A percentile compares a stretch with the other conserved stretches of the same genome.
These are phyloP conservation scores for Tretioscincus oriximinensis DNA, from an alignment of 2,113 vertebrate species.

Conservation along the genomic window DNA sequence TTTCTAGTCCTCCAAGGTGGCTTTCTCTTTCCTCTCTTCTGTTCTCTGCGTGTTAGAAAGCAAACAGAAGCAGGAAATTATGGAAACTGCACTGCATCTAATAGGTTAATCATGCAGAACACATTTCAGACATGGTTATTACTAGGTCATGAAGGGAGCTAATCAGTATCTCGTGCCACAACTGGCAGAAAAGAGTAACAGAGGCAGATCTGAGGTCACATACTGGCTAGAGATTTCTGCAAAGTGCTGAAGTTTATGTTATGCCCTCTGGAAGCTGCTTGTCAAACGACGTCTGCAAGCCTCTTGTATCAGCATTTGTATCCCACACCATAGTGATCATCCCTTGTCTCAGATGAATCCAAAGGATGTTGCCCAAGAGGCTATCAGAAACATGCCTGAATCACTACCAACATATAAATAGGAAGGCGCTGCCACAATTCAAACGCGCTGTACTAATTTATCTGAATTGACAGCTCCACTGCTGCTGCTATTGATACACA, in stretches of 20 bases:
- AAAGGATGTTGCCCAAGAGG: not conserved
- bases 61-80: conserved; percentile 2
- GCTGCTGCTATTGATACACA: no score
- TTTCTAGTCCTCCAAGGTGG: not conserved
- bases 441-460: not conserved
- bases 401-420: not conserved
- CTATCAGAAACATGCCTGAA: not conserved
- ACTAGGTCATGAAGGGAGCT: conserved; percentile 20
- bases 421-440: not conserved
- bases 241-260: not conserved
- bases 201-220: conserved; percentile 15
- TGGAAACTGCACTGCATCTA: conserved; percentile 18
- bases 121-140: conserved; percentile 23
- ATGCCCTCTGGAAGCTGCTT: not conserved
- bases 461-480: no score
- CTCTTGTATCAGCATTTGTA: not conserved
- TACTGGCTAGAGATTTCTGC: not conserved
- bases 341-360: not conserved
- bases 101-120: conserved; percentile 29
- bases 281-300: not conserved
- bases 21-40: not conserved
- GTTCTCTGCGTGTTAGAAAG: conserved; percentile 4
- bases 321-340: not conserved
- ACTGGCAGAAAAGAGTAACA: conserved; percentile 15
- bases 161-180: conserved; percentile 21